phyloP scores from a whole-genome alignment of 2,113 vertebrate species.

The Gavia stellata region DNA sequence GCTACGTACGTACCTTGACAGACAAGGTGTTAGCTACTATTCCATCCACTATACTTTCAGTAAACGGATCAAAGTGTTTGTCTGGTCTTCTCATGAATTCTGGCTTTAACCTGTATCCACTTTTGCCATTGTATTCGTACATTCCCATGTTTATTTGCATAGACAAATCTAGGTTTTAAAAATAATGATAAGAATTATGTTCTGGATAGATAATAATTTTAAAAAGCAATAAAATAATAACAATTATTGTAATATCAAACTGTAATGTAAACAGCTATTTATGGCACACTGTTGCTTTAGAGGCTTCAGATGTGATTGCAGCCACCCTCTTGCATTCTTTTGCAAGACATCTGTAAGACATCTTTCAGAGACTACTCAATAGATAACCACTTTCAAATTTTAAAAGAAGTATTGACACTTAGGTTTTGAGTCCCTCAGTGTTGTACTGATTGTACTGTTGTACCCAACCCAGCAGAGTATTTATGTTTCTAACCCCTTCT shows the following conservation, averaged over 20 bases:
- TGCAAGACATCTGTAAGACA: not conserved
- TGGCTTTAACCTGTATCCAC: constrained; percentile 92
- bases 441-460: not conserved
- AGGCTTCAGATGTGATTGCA: not conserved
- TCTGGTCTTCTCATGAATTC: constrained; percentile 97
- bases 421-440: not conserved
- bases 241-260: not conserved
- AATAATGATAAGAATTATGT: not conserved
- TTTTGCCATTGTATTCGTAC: constrained; percentile 97
- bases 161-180: constrained; percentile 82
- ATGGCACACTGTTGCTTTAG: not conserved
- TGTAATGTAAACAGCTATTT: not conserved
- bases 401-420: not conserved
- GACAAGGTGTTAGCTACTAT: constrained; percentile 97
- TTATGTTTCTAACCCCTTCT: not conserved
- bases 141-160: constrained; percentile 99
- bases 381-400: not conserved
- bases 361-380: not conserved
- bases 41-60: constrained; percentile 93
- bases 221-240: not conserved
- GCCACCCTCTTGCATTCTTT: not conserved
- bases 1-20: constrained; percentile 81
- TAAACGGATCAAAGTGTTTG: constrained; percentile 97
- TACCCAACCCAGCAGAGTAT: not conserved
- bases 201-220: not conserved